Base-by-base conservation (phyloP, 2,797 vertebrate genomes). In the Chrosomus eos region DNA sequence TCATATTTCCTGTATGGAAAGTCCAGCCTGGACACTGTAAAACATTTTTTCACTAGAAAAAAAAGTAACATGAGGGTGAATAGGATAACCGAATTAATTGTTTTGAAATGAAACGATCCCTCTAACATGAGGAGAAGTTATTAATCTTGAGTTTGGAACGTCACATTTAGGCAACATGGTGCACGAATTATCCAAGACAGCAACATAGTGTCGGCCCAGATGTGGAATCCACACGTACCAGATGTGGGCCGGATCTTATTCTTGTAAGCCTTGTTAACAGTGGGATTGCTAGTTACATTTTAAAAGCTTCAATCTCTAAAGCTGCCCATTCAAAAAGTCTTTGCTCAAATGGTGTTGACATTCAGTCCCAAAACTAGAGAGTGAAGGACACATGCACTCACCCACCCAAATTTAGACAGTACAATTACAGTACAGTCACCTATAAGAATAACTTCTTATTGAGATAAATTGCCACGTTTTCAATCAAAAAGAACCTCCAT, bases 351-450 rank as follows among this genome's bases (percentile, higher is more conserved):
- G 43, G 40, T 72, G 66, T 81, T 81, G 68, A 79, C 80, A 85
- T 71, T 85, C 45, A 45, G 58, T 53, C 53, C 40, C 74, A 62
- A 66, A 85, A 26, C 58, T 26, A 53, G 36, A 84, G 48, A 71
- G 16, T 40, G 19, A 80, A 70, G 28, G 72, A 62, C 81, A 43
- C n/a, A 73, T 21, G 38, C 48, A 77, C 21, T 76, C 31, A 21
- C 58, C 48, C 67, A 83, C 33, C 84, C 31, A 81, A 9, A 82
- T 90, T 88, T 90, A 91, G 89, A 88, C 89, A 90, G 90, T 92
- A 91, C 93, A 94, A 94, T 95, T 94, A 92, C 91, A 92, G 90
- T 94, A n/a, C n/a, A n/a, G 93, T 94, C 93, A 94, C 91, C 92
- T 90, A 92, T 40, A 94, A 92, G 80, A 93, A 90, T 88, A 88